phyloP scores from a whole-genome alignment of 2,113 vertebrate genomes.

The Oncorhynchus masou region DNA sequence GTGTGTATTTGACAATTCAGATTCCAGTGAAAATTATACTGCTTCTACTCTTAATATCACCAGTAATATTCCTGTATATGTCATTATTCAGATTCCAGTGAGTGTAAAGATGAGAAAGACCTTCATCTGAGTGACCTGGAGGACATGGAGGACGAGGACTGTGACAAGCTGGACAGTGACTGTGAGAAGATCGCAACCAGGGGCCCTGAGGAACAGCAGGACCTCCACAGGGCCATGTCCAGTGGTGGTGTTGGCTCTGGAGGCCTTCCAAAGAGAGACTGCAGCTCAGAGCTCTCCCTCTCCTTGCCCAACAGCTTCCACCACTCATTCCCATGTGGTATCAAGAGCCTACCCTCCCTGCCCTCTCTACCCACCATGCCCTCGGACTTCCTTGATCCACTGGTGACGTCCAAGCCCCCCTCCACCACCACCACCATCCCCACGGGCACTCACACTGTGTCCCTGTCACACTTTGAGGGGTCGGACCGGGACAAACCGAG shows the following conservation, averaged over 20 bases:
- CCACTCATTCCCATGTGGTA: constrained; percentile 70
- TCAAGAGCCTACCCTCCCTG: constrained; percentile 60
- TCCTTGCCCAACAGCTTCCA: constrained; percentile 71
- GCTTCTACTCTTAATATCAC: too few species aligned
- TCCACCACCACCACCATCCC: constrained; percentile 26
- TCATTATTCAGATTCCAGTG: constrained; percentile 38
- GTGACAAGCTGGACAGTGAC: constrained; percentile 81
- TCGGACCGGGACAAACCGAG: constrained; percentile 77
- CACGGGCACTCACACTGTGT: constrained; percentile 31
- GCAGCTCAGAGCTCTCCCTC: constrained; percentile 67
- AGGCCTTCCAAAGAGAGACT: constrained; percentile 71
- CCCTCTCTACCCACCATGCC: constrained; percentile 55
- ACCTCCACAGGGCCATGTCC: constrained; percentile 50
- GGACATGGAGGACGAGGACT: constrained; percentile 84
- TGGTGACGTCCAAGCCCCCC: constrained; percentile 57
- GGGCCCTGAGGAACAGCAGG: constrained; percentile 33
- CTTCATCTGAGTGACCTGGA: constrained; percentile 86
- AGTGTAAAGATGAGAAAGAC: constrained; percentile 80
- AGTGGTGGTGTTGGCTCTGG: constrained; percentile 35
- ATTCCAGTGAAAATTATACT: background rate
- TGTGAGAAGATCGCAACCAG: constrained; percentile 69
- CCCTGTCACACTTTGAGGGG: constrained; percentile 74
- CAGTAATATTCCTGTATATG: background rate
- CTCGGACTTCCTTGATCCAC: constrained; percentile 71
- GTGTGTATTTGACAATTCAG: background rate